These are phyloP conservation scores for Drosophila acutilabella DNA, from an alignment of 2,888 invertebrate species.

Conservation along the genomic window DNA sequence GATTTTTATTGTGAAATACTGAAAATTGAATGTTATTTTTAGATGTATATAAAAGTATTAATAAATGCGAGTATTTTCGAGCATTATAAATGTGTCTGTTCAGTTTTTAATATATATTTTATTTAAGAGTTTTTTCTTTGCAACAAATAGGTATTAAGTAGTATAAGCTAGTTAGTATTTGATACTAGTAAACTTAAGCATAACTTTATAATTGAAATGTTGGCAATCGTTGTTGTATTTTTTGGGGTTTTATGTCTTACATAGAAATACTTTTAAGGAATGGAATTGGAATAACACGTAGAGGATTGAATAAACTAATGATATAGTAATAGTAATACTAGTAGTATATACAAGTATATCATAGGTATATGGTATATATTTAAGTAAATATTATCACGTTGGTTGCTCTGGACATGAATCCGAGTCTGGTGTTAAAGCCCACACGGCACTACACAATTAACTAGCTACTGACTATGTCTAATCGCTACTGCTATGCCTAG, in stretches of 20 bases:
- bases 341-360: constrained; percentile 2
- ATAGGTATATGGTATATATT: constrained; percentile 6
- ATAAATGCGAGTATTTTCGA: constrained; percentile 1
- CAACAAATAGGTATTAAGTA: constrained; percentile 8
- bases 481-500: constrained; percentile 27
- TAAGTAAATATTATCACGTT: constrained; percentile 55
- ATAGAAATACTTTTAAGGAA: constrained; percentile 14
- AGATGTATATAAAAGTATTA: background rate
- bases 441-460: constrained; percentile 32
- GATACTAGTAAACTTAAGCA: constrained; percentile 30
- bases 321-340: constrained; percentile 7
- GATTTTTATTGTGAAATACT: too few species aligned
- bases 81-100: background rate
- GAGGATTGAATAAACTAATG: constrained; percentile 22
- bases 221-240: constrained; percentile 18
- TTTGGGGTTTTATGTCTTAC: background rate
- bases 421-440: constrained; percentile 41
- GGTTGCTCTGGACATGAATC: constrained; percentile 40
- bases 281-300: constrained; percentile 12
- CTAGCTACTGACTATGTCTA: constrained; percentile 10
- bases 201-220: constrained; percentile 34
- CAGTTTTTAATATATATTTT: too few species aligned
- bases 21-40: background rate
- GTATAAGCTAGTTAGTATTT: constrained; percentile 20
- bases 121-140: background rate